Evolutionary conservation across 2,888 invertebrate species (phyloP).

Genomic region (Idaea straminata): DNA sequence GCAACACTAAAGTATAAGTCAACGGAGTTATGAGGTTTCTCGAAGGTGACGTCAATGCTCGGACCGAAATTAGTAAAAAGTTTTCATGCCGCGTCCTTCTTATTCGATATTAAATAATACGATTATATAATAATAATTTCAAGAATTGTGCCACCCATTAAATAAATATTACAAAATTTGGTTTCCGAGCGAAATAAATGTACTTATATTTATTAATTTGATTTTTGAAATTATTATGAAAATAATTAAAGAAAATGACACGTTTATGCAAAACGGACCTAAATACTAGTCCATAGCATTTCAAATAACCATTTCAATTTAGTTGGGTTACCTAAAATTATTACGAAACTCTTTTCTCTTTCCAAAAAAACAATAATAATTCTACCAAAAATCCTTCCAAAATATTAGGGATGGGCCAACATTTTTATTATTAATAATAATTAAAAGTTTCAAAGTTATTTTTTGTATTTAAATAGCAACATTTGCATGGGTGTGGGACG

Average conservation of each 20-base stretch:
- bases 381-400: slow-evolving; percentile 17
- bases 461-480: slow-evolving; percentile 47
- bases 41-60: slow-evolving; percentile 20
- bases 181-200: background rate
- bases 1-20: slow-evolving; percentile 53
- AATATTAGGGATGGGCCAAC: slow-evolving; percentile 4
- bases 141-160: background rate
- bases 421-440: background rate
- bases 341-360: slow-evolving; percentile 18
- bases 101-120: background rate
- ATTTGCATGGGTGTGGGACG: slow-evolving; percentile 67
- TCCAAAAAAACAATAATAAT: slow-evolving; percentile 10
- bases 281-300: background rate
- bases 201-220: background rate
- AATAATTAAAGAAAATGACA: background rate
- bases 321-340: slow-evolving; percentile 37
- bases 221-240: too few species aligned
- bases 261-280: slow-evolving; percentile 4
- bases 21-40: slow-evolving; percentile 25
- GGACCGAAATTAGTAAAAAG: slow-evolving; percentile 29
- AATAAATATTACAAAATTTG: background rate
- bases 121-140: background rate
- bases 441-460: slow-evolving; percentile 9
- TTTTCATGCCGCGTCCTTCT: background rate
- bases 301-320: slow-evolving; percentile 27